Base-by-base conservation (phyloP, 2,888 invertebrate species). In the Metellina segmentata region DNA sequence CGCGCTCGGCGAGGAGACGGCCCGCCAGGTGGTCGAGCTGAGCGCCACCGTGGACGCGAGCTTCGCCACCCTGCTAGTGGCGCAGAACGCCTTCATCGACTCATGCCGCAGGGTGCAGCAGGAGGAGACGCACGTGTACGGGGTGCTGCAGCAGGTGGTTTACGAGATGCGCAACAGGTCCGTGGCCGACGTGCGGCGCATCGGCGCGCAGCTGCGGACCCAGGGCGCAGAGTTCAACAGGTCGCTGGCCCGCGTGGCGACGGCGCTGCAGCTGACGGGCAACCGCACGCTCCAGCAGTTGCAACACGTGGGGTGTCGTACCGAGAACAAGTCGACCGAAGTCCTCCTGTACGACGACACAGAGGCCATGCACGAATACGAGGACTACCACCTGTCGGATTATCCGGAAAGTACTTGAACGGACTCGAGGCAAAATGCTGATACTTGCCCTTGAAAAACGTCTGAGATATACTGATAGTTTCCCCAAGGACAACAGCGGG, bases 31-130 rank as follows among this genome's bases (percentile, higher is more conserved):
- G 92, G 19, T 61, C 9, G 93, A 94, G 48, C 74, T 94, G 74
- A 90, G 91, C 70, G 78, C 85, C 2, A 93, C 93, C 13, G 91
- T 94, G 6, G 94, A 94, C 71, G 86, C 90, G 61, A 93, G 93
- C 69, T 93, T 94, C 71, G 93, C 93, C 0, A 92, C 96, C 94
- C 95, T 97, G 34, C 94, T 96, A 89, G 95, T 96, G 52, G 96
- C 96, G 6, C 96, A 97, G 94, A 96, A 96, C 93, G 95, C 96
- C 85, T 97, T 97, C 94, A 95, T 96, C 81, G 96, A 96, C 94
- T 96, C 96, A 20, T 97, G 97, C 94, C 96, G 61, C 61, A 95
- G 96, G 52, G 96, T 96, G 75, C 97, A 97, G 94, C 96, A 96
- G 94, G 96, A 96, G 93, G 96, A 96, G 94, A 96, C 96, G 0